A percentile compares a stretch with the other conserved stretches of the same genome.
Evolutionary conservation across 2,888 invertebrate species (phyloP).

Genomic region (Smittia sp.): DNA sequence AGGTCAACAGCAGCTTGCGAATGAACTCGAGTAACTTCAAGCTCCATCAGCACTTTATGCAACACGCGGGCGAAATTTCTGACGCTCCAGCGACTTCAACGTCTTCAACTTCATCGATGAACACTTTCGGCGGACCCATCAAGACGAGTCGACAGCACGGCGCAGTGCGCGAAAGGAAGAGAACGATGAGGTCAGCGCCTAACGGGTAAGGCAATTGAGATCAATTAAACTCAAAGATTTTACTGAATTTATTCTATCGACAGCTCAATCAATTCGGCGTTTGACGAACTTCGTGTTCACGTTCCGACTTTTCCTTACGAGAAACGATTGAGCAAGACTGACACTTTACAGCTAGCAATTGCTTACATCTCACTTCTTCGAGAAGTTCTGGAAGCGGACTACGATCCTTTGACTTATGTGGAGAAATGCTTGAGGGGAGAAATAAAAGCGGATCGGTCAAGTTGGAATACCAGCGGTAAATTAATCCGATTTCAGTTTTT

Average conservation of each 20-base stretch:
- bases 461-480: conserved; percentile 95
- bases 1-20: conserved; percentile 43
- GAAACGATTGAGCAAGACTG: conserved; percentile 96
- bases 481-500: neutral
- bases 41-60: conserved; percentile 53
- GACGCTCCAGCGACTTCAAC: conserved; percentile 32
- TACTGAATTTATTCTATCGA: conserved; percentile 51
- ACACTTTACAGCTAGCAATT: conserved; percentile 93
- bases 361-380: conserved; percentile 94
- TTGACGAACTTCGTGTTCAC: conserved; percentile 95
- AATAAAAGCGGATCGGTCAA: conserved; percentile 81
- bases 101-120: conserved; percentile 43
- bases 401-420: conserved; percentile 90
- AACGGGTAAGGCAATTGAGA: conserved; percentile 59
- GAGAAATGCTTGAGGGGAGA: conserved; percentile 88
- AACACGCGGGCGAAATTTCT: conserved; percentile 45
- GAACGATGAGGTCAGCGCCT: conserved; percentile 89
- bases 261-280: conserved; percentile 99
- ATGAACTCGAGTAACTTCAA: conserved; percentile 42
- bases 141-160: conserved; percentile 64
- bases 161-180: conserved; percentile 80
- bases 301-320: conserved; percentile 99
- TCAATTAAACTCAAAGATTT: neutral
- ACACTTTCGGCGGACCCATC: conserved; percentile 59
- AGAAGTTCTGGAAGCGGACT: conserved; percentile 82